A percentile compares a stretch with the other conserved stretches of the same genome.
Conservation (phyloP, 1,140 invertebrate species). For the Drosophila quadrilineata region DNA sequence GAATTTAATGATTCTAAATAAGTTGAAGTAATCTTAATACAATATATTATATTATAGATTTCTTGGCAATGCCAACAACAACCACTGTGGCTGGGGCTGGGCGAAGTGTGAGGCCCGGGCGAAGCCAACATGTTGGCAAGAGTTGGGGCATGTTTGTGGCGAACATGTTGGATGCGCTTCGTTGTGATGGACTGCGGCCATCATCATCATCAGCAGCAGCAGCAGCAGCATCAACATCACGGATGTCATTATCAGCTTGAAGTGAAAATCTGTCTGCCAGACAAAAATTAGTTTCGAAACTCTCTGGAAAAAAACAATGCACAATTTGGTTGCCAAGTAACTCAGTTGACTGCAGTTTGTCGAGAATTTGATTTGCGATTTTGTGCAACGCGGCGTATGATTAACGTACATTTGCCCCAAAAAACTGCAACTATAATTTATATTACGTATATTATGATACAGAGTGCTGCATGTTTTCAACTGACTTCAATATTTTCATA, state of each 20-base stretch:
- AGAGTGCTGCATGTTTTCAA: too few relatives aligned
- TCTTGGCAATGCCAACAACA: too few relatives aligned
- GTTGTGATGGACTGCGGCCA: neutral
- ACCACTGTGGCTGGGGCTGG: constrained; percentile 1
- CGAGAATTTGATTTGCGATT: constrained; percentile 1
- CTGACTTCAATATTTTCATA: too few relatives aligned
- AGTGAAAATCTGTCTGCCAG: constrained; percentile 29
- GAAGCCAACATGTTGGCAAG: constrained; percentile 51
- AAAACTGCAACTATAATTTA: too few relatives aligned
- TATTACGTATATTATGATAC: too few relatives aligned
- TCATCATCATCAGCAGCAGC: constrained; percentile 1
- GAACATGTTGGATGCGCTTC: constrained; percentile 52
- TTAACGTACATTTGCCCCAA: too few relatives aligned
- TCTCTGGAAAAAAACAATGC: constrained; percentile 54
- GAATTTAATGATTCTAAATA: too few relatives aligned
- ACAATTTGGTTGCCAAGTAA: too few relatives aligned
- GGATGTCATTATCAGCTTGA: neutral
- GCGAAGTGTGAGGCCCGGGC: constrained; percentile 3
- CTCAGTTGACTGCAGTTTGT: constrained; percentile 9
- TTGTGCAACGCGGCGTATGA: constrained; percentile 70
- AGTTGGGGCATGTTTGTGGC: constrained; percentile 4
- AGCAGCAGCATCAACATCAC: constrained; percentile 1
- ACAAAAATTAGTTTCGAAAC: constrained; percentile 35
- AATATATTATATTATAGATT: too few relatives aligned
- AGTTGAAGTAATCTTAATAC: too few relatives aligned